Evolutionary conservation across 2,888 invertebrate species (phyloP).

Genomic region (Rhingia campestris): DNA sequence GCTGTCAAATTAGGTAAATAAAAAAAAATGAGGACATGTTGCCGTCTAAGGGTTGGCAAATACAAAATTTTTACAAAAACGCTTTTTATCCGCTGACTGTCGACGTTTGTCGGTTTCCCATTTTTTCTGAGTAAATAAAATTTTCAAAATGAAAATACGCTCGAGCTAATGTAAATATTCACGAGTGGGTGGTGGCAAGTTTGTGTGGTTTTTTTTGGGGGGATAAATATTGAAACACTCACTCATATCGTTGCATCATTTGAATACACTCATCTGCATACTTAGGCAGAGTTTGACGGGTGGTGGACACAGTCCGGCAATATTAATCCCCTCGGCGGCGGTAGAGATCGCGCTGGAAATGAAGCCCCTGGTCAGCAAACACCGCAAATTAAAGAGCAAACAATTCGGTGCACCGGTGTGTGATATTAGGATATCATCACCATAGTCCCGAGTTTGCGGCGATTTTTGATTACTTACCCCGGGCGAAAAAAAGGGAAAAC

Average conservation of each 20-base stretch:
- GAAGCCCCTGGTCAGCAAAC: conserved; percentile 64
- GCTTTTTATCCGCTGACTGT: conserved; percentile 36
- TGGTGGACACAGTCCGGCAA: conserved; percentile 31
- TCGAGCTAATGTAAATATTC: conserved; percentile 55
- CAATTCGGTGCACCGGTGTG: conserved; percentile 69
- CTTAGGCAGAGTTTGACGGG: conserved; percentile 13
- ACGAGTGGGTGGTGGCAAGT: background rate
- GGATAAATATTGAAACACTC: conserved; percentile 66
- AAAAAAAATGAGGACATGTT: conserved; percentile 65
- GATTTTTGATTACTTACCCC: conserved; percentile 35
- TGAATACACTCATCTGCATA: conserved; percentile 57
- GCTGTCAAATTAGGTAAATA: conserved; percentile 73
- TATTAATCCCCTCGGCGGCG: conserved; percentile 57
- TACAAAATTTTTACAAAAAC: conserved; percentile 48
- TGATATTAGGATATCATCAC: conserved; percentile 70
- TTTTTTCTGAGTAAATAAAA: conserved; percentile 66
- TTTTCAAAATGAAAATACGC: conserved; percentile 67
- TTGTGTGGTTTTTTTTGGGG: background rate
- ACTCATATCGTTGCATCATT: conserved; percentile 57
- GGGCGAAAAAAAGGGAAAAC: background rate
- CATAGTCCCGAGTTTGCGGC: conserved; percentile 49
- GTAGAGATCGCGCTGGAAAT: conserved; percentile 39
- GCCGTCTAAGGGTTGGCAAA: conserved; percentile 44
- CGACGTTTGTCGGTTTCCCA: background rate
- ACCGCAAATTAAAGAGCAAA: conserved; percentile 71